phyloP scores from a whole-genome alignment of 2,797 vertebrate species.

The Buceros bicornis region DNA sequence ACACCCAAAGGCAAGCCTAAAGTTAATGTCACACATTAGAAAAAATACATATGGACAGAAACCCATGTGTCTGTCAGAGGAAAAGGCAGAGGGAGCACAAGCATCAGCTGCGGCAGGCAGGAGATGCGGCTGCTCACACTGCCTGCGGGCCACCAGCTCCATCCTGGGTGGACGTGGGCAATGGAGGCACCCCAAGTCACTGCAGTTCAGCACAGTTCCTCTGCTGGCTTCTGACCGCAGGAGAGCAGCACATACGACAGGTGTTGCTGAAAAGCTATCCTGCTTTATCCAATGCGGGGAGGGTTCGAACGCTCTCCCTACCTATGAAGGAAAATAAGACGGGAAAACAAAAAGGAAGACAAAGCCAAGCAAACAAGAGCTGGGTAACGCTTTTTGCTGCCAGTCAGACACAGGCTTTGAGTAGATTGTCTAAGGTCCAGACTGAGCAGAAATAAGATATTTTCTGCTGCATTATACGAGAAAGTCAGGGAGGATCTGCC shows the following conservation, averaged over 20 bases:
- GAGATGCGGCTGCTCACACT: background rate
- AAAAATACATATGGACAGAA: background rate
- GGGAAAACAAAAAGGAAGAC: background rate
- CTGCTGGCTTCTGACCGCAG: background rate
- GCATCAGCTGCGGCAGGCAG: background rate
- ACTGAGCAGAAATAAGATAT: background rate
- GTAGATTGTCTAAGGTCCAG: background rate
- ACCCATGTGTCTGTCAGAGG: background rate
- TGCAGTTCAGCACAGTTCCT: background rate
- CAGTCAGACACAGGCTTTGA: background rate
- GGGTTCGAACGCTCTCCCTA: background rate
- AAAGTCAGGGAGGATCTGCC: background rate
- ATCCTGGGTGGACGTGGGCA: rapidly evolving
- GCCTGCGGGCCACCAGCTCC: background rate
- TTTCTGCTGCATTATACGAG: background rate
- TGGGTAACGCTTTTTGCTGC: background rate
- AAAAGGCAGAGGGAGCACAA: background rate
- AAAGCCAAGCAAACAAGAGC: background rate
- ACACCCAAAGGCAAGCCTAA: background rate
- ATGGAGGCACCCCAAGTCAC: background rate
- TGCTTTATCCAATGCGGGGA: background rate
- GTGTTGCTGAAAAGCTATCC: background rate
- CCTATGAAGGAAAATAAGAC: background rate
- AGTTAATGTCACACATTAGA: background rate
- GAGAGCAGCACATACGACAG: background rate